These are phyloP conservation scores for Garra rufa DNA, from an alignment of 2,113 vertebrate genomes.

Conservation along the genomic window DNA sequence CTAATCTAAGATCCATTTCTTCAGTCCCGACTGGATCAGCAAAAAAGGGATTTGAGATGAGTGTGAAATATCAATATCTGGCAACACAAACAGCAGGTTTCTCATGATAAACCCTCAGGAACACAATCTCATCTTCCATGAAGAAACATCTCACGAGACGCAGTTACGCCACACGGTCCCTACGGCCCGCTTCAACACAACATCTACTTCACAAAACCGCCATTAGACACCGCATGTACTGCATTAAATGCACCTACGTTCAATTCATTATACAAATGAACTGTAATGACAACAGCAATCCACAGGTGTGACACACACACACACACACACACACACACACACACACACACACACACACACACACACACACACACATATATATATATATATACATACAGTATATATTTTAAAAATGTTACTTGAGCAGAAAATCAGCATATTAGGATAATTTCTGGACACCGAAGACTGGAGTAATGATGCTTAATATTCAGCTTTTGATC, in stretches of 20 bases:
- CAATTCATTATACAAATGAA: neutral
- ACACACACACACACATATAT: no score
- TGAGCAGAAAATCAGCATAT: no score
- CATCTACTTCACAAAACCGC: neutral
- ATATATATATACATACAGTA: no score
- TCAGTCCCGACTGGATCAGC: neutral
- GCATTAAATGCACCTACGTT: neutral
- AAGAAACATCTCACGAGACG: neutral
- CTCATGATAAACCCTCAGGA: neutral
- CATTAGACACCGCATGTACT: neutral
- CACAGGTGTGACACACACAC: neutral
- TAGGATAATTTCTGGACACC: no score
- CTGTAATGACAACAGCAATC: neutral
- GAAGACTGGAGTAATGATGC: no score
- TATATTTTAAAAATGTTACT: no score
- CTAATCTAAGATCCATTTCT: neutral
- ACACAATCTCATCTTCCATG: neutral
- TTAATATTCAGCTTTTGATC: no score
- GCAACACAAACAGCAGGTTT: neutral
- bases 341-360: no score
- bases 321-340: no score
- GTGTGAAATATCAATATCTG: slow-evolving; percentile 9
- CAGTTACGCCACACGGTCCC: neutral
- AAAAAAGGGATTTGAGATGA: neutral
- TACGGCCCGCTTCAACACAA: neutral